phyloP scores from a whole-genome alignment of 1,140 invertebrate genomes.

The Cylas formicarius region DNA sequence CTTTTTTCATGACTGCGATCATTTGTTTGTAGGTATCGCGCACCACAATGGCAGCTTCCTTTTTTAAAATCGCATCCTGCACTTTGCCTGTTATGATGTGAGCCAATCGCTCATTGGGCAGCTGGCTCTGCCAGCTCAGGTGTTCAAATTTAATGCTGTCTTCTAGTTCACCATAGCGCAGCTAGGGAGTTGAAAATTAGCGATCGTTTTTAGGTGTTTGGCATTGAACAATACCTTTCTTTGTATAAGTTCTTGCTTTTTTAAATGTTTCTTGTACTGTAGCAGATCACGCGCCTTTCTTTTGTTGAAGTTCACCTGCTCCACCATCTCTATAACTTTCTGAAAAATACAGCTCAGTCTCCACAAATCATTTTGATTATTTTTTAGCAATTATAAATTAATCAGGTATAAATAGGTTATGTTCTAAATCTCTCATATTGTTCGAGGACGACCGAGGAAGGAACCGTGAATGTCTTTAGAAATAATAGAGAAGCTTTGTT shows the following conservation, averaged over 20 bases:
- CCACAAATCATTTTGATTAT: conserved; percentile 3
- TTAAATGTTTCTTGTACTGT: conserved; percentile 49
- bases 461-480: too few species aligned
- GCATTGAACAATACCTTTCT: too few species aligned
- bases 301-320: conserved; percentile 52
- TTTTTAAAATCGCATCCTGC: conserved; percentile 49
- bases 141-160: conserved; percentile 45
- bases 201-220: conserved; percentile 2
- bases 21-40: conserved; percentile 52
- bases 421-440: too few species aligned
- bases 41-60: conserved; percentile 52
- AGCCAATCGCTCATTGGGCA: conserved; percentile 46
- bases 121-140: conserved; percentile 37
- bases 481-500: too few species aligned
- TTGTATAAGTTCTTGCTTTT: conserved; percentile 48
- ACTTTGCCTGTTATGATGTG: conserved; percentile 49
- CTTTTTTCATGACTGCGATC: conserved; percentile 53
- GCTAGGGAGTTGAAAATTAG: conserved; percentile 32
- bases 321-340: conserved; percentile 49
- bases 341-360: conserved; percentile 35
- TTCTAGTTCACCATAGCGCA: conserved; percentile 44
- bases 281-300: conserved; percentile 52
- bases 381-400: too few species aligned
- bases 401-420: too few species aligned
- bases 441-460: too few species aligned